These are phyloP conservation scores for Pachymerium ferrugineum DNA, from an alignment of 2,888 invertebrate genomes.

Conservation along the genomic window DNA sequence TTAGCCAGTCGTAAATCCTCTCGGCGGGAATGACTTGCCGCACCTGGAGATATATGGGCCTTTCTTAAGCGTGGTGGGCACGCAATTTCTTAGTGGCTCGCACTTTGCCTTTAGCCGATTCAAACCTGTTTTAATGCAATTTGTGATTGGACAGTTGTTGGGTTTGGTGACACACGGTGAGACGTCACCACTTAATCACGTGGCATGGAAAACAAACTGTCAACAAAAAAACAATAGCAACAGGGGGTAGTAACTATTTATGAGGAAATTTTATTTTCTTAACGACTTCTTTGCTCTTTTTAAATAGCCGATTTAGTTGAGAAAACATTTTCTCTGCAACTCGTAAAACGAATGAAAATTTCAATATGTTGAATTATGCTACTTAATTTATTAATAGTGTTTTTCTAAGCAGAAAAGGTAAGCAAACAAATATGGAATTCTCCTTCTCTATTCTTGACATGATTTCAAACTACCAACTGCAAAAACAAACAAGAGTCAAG, in stretches of 20 bases:
- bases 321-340: no score
- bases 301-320: not conserved
- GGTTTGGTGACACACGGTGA: constrained; percentile 13
- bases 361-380: not conserved
- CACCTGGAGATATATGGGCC: constrained; percentile 24
- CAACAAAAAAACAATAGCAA: constrained; percentile 22
- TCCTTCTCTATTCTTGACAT: not conserved
- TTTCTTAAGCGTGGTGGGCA: not conserved
- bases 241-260: constrained; percentile 5
- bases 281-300: constrained; percentile 10
- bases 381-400: no score
- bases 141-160: not conserved
- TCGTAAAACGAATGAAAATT: no score
- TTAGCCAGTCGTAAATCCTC: constrained; percentile 13
- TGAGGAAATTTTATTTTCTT: not conserved
- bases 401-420: no score
- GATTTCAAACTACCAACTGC: not conserved
- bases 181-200: constrained; percentile 24
- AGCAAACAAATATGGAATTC: not conserved
- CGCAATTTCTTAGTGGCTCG: not conserved
- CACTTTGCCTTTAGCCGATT: constrained; percentile 3
- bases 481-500: not conserved
- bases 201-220: constrained; percentile 19
- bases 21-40: constrained; percentile 7
- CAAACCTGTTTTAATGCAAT: not conserved